Evolutionary conservation across 2,113 vertebrate species (phyloP).

Genomic region (Ptyas mucosa): DNA sequence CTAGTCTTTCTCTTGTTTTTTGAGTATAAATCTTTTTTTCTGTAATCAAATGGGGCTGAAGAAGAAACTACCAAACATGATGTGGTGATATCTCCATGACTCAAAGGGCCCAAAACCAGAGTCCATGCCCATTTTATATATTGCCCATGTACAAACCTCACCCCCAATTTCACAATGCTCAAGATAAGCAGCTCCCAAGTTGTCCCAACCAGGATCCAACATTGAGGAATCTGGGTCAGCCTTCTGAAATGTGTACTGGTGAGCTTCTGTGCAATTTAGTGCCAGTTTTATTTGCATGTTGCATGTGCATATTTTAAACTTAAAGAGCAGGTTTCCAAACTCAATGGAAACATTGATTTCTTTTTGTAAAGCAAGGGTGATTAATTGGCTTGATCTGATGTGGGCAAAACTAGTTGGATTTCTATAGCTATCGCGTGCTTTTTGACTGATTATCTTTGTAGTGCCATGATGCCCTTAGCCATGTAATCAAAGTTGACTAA

Average conservation of each 20-base stretch:
- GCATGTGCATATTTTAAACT: neutral
- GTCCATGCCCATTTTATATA: neutral
- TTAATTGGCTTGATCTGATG: neutral
- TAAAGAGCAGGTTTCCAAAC: neutral
- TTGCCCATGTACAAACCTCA: neutral
- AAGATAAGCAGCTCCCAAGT: neutral
- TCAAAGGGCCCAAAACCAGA: neutral
- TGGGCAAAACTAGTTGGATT: neutral
- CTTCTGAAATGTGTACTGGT: neutral
- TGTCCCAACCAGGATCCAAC: neutral
- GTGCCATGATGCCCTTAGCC: neutral
- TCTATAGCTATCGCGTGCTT: neutral
- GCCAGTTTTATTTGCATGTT: neutral
- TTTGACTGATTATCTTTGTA: conserved; percentile 15
- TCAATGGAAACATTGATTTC: neutral
- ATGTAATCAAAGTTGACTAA: conserved; percentile 2
- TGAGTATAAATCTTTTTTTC: neutral
- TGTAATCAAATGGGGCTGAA: neutral
- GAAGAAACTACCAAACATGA: neutral
- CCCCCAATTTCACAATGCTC: neutral
- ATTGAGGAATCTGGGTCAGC: neutral
- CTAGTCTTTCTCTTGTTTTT: neutral
- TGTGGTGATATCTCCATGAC: neutral
- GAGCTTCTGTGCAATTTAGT: neutral
- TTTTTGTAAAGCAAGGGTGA: neutral